Conservation (phyloP, 2,888 invertebrate species). For the Ametastegia equiseti region DNA sequence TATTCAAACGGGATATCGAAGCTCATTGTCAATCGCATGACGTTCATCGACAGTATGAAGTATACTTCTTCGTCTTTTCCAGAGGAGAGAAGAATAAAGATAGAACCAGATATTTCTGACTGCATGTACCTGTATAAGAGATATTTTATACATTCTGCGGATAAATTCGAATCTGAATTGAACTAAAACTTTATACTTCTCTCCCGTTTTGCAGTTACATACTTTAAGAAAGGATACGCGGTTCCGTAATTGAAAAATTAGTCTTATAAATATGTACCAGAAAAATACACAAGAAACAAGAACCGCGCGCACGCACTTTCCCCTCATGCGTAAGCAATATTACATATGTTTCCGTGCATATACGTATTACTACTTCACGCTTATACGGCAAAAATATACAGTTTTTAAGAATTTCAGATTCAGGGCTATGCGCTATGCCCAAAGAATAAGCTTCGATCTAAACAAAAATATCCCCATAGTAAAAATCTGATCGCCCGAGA, state of each 20-base stretch:
- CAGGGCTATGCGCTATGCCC: no score
- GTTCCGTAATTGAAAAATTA: neutral
- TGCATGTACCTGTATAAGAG: neutral
- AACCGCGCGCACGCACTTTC: constrained; percentile 1
- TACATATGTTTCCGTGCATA: neutral
- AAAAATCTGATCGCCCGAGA: no score
- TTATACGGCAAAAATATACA: neutral
- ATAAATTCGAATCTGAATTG: neutral
- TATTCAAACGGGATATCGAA: neutral
- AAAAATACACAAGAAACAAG: neutral
- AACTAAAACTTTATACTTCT: neutral
- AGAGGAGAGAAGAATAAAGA: no score
- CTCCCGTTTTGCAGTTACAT: neutral
- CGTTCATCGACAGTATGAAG: neutral
- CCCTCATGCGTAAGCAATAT: neutral
- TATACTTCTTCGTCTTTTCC: neutral
- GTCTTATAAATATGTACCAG: no score
- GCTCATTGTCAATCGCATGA: neutral
- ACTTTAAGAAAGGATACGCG: neutral
- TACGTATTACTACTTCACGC: no score
- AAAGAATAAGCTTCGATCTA: no score
- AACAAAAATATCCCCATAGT: no score
- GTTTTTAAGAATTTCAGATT: neutral
- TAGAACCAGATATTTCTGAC: neutral
- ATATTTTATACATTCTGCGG: neutral